Evolutionary conservation across 2,113 vertebrate genomes (phyloP), one percentile per base, ranked within the genome.

Genomic region (Chelonoidis abingdonii): DNA sequence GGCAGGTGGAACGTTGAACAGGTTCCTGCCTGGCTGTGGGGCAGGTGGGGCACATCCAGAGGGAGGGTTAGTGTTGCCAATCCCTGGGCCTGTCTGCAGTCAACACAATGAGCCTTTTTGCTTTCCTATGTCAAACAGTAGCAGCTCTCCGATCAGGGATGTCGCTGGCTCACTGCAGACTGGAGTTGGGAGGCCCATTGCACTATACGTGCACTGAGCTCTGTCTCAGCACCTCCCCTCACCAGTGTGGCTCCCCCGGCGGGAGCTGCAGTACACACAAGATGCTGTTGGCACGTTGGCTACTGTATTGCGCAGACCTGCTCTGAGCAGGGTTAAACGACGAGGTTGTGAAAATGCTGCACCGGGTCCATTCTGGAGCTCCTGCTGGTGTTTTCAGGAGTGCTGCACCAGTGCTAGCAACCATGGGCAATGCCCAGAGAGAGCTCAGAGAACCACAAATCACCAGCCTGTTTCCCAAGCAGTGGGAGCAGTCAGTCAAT

Each of bases 21-120:
- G 65, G 87, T 95, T 92, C 95, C 90, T 17, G 69, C 93, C 89
- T 89, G 41, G 82, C 8, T 82, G 82, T 88, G 87, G 65, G 87
- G 93, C 57, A 90, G 93, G 29, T 87, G 80, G 75, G 84, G 44
- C 19, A 3, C 52, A 53, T 19, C 22, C 41, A 53, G 57, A 86
- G 87, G 89, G 65, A 92, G 86, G 44, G 56, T 6, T 47, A 10
- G 35, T 78, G 47, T 2, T 2, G 62, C 31, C 35, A n/a, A 2
- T 69, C 16, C 62, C 31, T n/a, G 1, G 84, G 54, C 81, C 89
- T 35, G 80, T 87, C 75, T 59, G 52, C 44, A 83, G 52, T 87
- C 47, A 19, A n/a, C 29, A 35, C 35, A 84, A n/a, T 47, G 49
- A 52, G 59, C 13, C 29, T 59, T n/a, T 52, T 38, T 0, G 0